Conservation (phyloP, 1,140 invertebrate species). For the Macrostomum lignano region DNA sequence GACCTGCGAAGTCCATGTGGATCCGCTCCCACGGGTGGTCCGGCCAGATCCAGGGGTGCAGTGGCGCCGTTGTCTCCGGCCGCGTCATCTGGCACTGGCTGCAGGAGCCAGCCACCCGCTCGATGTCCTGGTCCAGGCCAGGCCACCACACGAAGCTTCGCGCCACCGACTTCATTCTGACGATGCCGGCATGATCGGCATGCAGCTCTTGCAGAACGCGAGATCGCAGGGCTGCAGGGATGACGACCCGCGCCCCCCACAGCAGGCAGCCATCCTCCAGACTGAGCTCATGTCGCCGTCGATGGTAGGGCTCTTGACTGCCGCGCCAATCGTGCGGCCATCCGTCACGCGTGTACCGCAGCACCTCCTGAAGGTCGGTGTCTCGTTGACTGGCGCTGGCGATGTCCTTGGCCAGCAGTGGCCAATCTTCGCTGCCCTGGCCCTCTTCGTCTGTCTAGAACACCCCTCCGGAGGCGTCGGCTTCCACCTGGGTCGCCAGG, state of each 20-base stretch:
- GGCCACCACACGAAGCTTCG: slow-evolving; percentile 27
- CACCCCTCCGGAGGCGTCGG: too few species aligned
- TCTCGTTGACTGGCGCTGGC: background rate
- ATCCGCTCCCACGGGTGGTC: slow-evolving; percentile 21
- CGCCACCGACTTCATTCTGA: slow-evolving; percentile 24
- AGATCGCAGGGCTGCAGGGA: slow-evolving; percentile 11
- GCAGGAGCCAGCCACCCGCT: slow-evolving; percentile 9
- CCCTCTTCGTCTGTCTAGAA: too few species aligned
- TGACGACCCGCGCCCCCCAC: slow-evolving; percentile 8
- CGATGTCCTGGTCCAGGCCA: slow-evolving; percentile 22
- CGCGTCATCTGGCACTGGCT: slow-evolving; percentile 6
- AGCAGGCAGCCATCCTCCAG: slow-evolving; percentile 7
- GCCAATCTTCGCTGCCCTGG: too few species aligned
- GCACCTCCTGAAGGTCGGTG: background rate
- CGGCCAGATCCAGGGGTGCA: slow-evolving; percentile 15
- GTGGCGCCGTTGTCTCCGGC: slow-evolving; percentile 10
- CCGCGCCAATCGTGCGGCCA: background rate
- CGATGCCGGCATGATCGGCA: slow-evolving; percentile 22
- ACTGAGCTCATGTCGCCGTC: too few species aligned
- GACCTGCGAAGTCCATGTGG: slow-evolving; percentile 29
- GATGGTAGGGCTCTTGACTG: too few species aligned
- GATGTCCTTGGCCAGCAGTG: slow-evolving; percentile 5
- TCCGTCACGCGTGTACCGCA: background rate
- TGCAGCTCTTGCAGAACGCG: slow-evolving; percentile 20
- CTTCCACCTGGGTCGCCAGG: too few species aligned